Base-by-base conservation (phyloP, 2,113 vertebrate species). In the Caretta caretta region DNA sequence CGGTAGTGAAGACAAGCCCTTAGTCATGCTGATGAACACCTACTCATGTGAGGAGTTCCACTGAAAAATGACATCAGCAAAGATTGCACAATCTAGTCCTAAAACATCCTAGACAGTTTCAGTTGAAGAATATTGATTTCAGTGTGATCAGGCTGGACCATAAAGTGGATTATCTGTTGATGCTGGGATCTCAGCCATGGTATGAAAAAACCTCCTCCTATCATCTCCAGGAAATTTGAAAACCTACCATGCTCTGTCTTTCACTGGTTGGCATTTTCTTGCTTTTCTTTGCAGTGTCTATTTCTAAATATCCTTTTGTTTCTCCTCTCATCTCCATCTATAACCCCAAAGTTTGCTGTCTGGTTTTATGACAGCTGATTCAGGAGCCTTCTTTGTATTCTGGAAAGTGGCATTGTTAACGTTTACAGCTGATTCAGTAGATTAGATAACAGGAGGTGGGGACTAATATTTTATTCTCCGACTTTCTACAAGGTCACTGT, bases 151-250 rank as follows among this genome's bases (percentile, higher is more conserved):
- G 42, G 10, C 13, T 91, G 75, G 42, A 16, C 51, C 84, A 3
- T 11, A 91, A 90, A 76, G 92, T 90, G 88, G 94, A 90, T 29
- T 95, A 8, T n/a, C 87, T 86, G 80, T 94, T 96, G 24, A 48
- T 76, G 38, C 42, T 76, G 42, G 75, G 42, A 46, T 76, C 42
- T 29, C 25, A 59, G 27, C 27, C 27, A 38, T 72, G n/a, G n/a
- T 69, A 1, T 87, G 94, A 48, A 27, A 94, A n/a, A 14, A 13
- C n/a, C 35, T 75, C 50, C 38, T 7, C 4, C 35, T 65, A 2
- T 54, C 38, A 38, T 87, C 83, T 84, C 82, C 46, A 85, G 90
- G 57, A 87, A 46, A 49, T 69, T 59, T 27, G 69, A 86, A 95
- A 93, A 19, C 10, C 8, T 48, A 79, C 46, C 57, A 20, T 4